A percentile compares a stretch with the other conserved stretches of the same genome.
Conservation (phyloP, 2,113 vertebrate species). For the Fulica atra region DNA sequence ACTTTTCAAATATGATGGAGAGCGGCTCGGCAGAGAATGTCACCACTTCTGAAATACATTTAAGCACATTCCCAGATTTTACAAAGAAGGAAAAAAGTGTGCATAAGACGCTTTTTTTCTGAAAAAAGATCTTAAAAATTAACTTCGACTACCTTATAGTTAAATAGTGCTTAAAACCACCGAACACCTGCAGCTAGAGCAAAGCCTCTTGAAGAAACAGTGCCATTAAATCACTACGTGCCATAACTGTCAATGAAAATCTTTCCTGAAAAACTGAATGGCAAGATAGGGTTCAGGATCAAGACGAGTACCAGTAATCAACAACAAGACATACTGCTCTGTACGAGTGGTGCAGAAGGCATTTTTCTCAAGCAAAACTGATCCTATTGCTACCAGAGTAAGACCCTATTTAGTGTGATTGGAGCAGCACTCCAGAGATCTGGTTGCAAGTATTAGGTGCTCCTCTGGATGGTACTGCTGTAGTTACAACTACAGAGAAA, state of each 20-base stretch:
- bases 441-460: accelerated
- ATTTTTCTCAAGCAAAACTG: not conserved
- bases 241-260: not conserved
- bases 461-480: not conserved
- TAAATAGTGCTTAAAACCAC: not conserved
- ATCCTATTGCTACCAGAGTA: not conserved
- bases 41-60: not conserved
- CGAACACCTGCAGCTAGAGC: not conserved
- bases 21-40: no score
- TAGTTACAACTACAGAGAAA: not conserved
- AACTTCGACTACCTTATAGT: not conserved
- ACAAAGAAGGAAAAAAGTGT: not conserved
- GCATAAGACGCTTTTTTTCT: not conserved
- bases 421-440: not conserved
- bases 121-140: not conserved
- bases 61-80: constrained; percentile 10
- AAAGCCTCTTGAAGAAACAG: not conserved
- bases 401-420: not conserved
- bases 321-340: not conserved
- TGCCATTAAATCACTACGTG: not conserved
- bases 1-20: no score
- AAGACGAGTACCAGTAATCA: not conserved
- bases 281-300: not conserved
- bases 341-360: not conserved
- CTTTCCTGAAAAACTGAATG: not conserved